Conservation (phyloP, 2,797 vertebrate species). For the Acanthiza pusilla region DNA sequence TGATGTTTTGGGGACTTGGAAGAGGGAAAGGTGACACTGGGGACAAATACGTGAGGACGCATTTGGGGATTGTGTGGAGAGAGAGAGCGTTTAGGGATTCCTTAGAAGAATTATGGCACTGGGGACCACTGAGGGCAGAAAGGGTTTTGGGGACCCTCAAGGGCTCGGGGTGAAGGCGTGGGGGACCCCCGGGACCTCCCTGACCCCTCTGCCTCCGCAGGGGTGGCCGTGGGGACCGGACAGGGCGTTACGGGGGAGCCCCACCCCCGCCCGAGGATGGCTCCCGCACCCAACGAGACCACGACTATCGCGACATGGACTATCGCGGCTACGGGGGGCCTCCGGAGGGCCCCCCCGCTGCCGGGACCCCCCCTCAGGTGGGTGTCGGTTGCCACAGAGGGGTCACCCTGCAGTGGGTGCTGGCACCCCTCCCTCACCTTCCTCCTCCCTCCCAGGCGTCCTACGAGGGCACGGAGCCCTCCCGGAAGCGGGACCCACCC, state of each 20-base stretch:
- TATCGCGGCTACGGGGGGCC: conserved; percentile 84
- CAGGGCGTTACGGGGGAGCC: conserved; percentile 84
- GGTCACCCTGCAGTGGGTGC: neutral
- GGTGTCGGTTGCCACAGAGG: neutral
- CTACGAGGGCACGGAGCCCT: conserved; percentile 64
- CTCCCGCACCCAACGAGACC: conserved; percentile 73
- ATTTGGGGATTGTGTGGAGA: too few species aligned
- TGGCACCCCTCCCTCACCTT: too few species aligned
- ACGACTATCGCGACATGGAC: conserved; percentile 90
- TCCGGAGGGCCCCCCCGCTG: neutral
- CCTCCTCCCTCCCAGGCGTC: conserved; percentile 21
- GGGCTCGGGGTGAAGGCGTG: neutral
- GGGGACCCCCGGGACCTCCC: neutral
- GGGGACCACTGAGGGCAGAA: too few species aligned
- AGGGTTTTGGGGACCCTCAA: neutral
- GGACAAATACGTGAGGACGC: too few species aligned
- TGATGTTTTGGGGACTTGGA: rapidly evolving
- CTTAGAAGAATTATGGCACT: too few species aligned
- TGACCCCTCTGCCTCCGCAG: conserved; percentile 24
- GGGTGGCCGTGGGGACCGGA: conserved; percentile 84
- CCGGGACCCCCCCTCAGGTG: conserved; percentile 49
- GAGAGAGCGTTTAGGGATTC: neutral
- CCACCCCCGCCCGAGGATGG: conserved; percentile 17
- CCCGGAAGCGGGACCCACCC: conserved; percentile 25
- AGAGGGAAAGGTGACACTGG: rapidly evolving